Conservation (phyloP, 2,113 vertebrate genomes). For the Rutilus rutilus region DNA sequence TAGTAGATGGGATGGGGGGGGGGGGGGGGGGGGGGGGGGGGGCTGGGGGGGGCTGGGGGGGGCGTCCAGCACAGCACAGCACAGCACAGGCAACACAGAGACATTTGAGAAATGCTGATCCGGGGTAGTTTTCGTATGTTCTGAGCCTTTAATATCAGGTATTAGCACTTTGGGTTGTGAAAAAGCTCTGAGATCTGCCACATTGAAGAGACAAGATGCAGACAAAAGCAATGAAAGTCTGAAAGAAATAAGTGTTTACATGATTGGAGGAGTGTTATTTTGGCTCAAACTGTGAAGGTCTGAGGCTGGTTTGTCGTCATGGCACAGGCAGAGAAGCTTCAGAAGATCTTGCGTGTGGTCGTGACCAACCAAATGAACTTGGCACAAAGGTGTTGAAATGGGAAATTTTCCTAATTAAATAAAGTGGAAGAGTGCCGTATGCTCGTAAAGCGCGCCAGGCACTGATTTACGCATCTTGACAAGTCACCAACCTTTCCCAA, state of each 20-base stretch:
- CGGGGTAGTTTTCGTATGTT: slow-evolving; percentile 2
- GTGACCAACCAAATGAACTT: background rate
- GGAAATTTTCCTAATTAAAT: background rate
- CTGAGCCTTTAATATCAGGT: background rate
- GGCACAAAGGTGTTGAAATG: background rate
- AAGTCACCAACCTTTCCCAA: slow-evolving; percentile 18
- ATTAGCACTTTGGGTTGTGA: slow-evolving; percentile 23
- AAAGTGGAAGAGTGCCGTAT: background rate
- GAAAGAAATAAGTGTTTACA: background rate
- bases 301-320: slow-evolving; percentile 24
- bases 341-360: background rate
- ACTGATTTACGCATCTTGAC: background rate
- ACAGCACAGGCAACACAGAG: background rate
- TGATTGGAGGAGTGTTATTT: slow-evolving; percentile 16
- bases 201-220: background rate
- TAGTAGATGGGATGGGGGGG: no score
- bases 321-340: background rate
- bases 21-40: no score
- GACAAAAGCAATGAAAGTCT: background rate
- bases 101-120: background rate
- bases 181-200: background rate
- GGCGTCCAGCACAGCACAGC: background rate
- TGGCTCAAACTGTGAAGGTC: slow-evolving; percentile 5
- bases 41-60: no score
- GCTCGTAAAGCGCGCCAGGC: background rate